Evolutionary conservation across 2,888 invertebrate species (phyloP).

Genomic region (Psylliodes chrysocephalus): DNA sequence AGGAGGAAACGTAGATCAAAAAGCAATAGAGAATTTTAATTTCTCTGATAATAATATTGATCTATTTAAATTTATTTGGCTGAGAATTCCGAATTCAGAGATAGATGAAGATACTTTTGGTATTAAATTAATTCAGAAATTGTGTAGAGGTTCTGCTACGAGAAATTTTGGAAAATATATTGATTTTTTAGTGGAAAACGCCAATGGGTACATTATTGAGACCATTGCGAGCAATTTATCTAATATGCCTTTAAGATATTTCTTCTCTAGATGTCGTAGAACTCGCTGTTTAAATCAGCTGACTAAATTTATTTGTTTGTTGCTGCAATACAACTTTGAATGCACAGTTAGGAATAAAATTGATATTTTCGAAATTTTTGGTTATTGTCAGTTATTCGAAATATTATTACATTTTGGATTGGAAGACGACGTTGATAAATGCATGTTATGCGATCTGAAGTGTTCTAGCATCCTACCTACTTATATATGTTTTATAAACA

Average conservation of each 20-base stretch:
- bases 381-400: background rate
- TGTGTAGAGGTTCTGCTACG: background rate
- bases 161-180: background rate
- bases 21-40: slow-evolving; percentile 4
- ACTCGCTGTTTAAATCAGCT: slow-evolving; percentile 1
- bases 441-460: background rate
- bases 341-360: background rate
- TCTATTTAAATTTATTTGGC: slow-evolving; percentile 11
- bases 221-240: background rate
- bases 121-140: background rate
- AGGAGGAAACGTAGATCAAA: background rate
- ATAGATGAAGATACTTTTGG: background rate
- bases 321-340: background rate
- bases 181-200: slow-evolving; percentile 1
- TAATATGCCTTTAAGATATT: background rate
- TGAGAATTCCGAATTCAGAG: background rate
- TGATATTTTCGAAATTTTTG: background rate
- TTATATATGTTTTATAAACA: background rate
- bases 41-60: background rate
- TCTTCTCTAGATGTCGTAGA: background rate
- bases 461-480: background rate
- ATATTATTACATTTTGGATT: background rate
- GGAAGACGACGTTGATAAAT: background rate
- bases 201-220: background rate
- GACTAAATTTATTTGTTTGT: slow-evolving; percentile 5